Evolutionary conservation across 2,888 invertebrate species (phyloP).

Genomic region (Eristalinus aeneus): DNA sequence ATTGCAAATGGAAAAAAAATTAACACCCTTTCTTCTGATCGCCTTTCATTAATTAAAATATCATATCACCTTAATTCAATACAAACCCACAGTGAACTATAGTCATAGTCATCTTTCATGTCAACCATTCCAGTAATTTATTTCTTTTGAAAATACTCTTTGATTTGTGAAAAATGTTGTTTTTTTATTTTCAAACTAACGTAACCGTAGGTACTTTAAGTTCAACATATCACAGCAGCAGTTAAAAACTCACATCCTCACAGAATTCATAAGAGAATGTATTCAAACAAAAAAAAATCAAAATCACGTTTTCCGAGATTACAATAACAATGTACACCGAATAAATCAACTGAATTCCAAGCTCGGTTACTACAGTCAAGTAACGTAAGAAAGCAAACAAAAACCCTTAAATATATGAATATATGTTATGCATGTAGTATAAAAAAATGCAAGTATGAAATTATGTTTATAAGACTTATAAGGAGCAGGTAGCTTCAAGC

Average conservation of each 20-base stretch:
- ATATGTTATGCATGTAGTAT: not conserved
- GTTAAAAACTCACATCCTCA: slow-evolving; percentile 4
- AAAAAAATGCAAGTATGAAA: not conserved
- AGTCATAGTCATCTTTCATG: not conserved
- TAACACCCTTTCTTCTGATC: too few species aligned
- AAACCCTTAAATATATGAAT: not conserved
- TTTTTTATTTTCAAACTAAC: not conserved
- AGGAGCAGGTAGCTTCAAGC: not conserved
- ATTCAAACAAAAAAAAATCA: slow-evolving; percentile 6
- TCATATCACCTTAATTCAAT: not conserved
- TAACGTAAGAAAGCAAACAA: not conserved
- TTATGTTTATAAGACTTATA: not conserved
- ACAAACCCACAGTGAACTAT: not conserved
- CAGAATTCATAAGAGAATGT: slow-evolving; percentile 10
- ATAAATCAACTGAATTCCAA: not conserved
- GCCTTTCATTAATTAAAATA: too few species aligned
- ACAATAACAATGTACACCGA: slow-evolving; percentile 45
- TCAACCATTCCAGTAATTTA: not conserved
- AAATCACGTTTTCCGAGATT: not conserved
- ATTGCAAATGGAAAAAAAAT: too few species aligned
- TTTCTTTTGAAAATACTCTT: not conserved
- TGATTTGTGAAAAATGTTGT: not conserved
- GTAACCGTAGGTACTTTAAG: slow-evolving; percentile 24
- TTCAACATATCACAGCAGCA: slow-evolving; percentile 58
- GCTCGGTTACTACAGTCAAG: slow-evolving; percentile 1